Evolutionary conservation across 2,888 invertebrate species (phyloP).

Genomic region (Apantesis nais): DNA sequence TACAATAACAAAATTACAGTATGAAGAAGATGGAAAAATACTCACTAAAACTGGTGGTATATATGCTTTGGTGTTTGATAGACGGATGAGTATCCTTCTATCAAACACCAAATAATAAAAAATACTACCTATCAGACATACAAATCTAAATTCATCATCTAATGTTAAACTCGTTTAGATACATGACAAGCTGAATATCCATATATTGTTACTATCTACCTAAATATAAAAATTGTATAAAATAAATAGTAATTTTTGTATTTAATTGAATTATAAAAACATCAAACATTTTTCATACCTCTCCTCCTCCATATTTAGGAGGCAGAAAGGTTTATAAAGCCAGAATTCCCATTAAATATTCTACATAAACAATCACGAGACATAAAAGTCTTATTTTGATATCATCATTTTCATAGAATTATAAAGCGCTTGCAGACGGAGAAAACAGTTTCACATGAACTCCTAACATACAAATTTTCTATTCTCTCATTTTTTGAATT

Average conservation of each 20-base stretch:
- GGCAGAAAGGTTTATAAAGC: neutral
- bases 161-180: neutral
- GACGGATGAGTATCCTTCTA: too few relatives aligned
- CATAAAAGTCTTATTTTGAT: neutral
- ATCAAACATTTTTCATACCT: neutral
- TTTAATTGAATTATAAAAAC: too few relatives aligned
- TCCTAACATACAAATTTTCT: conserved; percentile 9
- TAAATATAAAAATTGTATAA: too few relatives aligned
- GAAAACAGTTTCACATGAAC: conserved; percentile 11
- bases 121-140: too few relatives aligned
- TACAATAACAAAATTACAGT: too few relatives aligned
- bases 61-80: too few relatives aligned
- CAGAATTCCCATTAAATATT: neutral
- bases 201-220: too few relatives aligned
- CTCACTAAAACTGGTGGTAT: too few relatives aligned
- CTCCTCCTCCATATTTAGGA: too few relatives aligned
- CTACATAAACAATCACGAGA: neutral
- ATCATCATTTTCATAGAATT: neutral
- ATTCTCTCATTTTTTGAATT: conserved; percentile 10
- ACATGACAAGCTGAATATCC: neutral
- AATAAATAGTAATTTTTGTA: too few relatives aligned
- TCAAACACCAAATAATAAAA: too few relatives aligned
- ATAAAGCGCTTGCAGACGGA: neutral
- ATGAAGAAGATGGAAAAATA: too few relatives aligned
- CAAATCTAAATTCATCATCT: neutral